Evolutionary conservation across 2,113 vertebrate species (phyloP), one percentile per base, ranked within the genome.

Genomic region (Petromus typicus): DNA sequence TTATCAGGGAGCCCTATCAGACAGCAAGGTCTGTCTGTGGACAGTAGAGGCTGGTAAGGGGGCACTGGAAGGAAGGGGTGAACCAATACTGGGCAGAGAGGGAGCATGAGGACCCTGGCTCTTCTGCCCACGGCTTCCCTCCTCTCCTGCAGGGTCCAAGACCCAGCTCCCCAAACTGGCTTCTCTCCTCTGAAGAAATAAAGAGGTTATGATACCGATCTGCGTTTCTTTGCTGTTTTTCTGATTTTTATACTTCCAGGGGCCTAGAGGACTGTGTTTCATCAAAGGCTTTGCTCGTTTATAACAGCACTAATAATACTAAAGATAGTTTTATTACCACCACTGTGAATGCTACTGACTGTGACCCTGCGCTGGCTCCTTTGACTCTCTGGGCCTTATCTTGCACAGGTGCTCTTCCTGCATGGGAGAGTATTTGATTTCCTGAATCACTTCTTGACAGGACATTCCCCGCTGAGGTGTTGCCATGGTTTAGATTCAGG

Each of bases 381-480:
- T 0, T 0, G 73, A 92, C 48, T 96, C 97, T 97, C 97, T 90
- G 56, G 0, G 6, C 18, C 0, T 98, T 98, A 98, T 98, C 98
- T 97, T 25, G 80, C 89, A 76, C 71, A 94, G 96, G 90, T 97
- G 97, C 3, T 45, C 97, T 98, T 98, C 98, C 98, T 95, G 93
- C 48, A 40, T 61, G 80, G 96, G 71, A 97, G 98, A 94, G 96
- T 95, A 95, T 94, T 97, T 97, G 82, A 97, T 98, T 98, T 98
- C 97, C 97, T 98, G 96, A 89, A 91, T 94, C 96, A 97, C 85
- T 87, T 95, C 95, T 97, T 97, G 40, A 97, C 97, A 97, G 97
- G 34, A 67, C 45, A 4, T 80, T 97, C 59, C 7, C 48, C 87
- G 59, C 17, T 90, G 1, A 2, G 73, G 73, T 40, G 75, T 40